phyloP scores from a whole-genome alignment of 2,797 vertebrate species.

The Microhierax caerulescens region DNA sequence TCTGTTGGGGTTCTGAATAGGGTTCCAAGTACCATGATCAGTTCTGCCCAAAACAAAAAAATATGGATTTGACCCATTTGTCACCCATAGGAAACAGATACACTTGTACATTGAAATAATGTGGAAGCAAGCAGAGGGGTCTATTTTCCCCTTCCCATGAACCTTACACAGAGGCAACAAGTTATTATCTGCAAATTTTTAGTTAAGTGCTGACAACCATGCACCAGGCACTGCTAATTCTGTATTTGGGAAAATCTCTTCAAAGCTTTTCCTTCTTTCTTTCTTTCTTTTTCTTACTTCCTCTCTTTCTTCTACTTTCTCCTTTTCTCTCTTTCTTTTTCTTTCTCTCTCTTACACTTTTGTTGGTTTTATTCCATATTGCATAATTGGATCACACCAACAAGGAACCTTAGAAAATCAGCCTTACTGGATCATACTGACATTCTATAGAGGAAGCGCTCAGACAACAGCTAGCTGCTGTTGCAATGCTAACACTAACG shows the following conservation, averaged over 20 bases:
- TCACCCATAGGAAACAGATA: neutral
- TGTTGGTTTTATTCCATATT: neutral
- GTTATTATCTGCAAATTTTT: neutral
- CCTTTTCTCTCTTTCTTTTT: accelerated
- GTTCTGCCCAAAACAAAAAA: neutral
- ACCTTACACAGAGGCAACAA: neutral
- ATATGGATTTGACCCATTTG: neutral
- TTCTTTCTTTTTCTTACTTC: accelerated
- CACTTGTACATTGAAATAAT: neutral
- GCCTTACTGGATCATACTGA: neutral
- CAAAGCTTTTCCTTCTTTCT: neutral
- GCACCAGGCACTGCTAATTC: neutral
- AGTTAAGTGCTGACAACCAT: neutral
- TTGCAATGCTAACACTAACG: neutral
- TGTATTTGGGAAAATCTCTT: neutral
- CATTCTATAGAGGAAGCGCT: neutral
- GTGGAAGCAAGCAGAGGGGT: neutral
- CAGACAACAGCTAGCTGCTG: neutral
- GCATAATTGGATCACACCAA: neutral
- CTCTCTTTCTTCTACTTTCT: accelerated
- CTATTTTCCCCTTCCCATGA: neutral
- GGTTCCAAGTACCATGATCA: conserved; percentile 6
- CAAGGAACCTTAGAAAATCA: neutral
- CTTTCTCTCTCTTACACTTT: neutral
- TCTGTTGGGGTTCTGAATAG: neutral